Conservation (phyloP, 2,113 vertebrate genomes). For the Cyprinodon tularosa region DNA sequence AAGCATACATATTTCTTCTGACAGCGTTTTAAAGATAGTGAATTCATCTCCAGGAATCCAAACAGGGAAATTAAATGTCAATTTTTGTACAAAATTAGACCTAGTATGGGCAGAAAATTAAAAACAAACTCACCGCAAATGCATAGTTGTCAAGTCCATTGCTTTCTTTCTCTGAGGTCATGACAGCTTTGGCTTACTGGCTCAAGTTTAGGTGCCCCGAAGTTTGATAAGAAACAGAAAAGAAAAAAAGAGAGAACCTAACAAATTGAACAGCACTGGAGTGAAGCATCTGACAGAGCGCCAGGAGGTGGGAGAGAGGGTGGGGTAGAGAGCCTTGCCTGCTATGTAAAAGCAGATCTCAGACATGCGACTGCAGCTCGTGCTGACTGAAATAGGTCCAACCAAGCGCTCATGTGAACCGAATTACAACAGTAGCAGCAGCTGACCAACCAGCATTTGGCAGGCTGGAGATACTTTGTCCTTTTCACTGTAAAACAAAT, state of each 20-base stretch:
- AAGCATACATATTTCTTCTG: background rate
- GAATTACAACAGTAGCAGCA: constrained; percentile 67
- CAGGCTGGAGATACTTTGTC: background rate
- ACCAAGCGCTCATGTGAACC: constrained; percentile 73
- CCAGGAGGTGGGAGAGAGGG: background rate
- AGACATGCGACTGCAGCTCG: constrained; percentile 49
- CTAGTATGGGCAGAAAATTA: background rate
- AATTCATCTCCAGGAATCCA: background rate
- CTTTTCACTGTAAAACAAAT: background rate
- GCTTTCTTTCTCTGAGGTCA: constrained; percentile 74
- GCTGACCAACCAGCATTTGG: constrained; percentile 46
- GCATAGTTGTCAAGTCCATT: constrained; percentile 71
- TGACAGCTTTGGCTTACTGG: constrained; percentile 34
- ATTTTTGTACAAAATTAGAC: background rate
- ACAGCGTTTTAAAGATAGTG: background rate
- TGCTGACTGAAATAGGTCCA: constrained; percentile 61
- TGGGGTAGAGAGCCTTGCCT: background rate
- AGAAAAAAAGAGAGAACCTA: constrained; percentile 12
- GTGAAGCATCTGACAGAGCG: background rate
- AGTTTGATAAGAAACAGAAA: constrained; percentile 17
- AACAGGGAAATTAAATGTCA: background rate
- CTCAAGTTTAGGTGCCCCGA: constrained; percentile 23
- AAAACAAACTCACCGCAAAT: constrained; percentile 77
- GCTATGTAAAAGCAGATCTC: constrained; percentile 22
- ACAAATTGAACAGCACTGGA: constrained; percentile 12